A percentile compares a stretch with the other conserved stretches of the same genome.
Conservation (phyloP, 1,140 invertebrate genomes). For the Calephelis nemesis region DNA sequence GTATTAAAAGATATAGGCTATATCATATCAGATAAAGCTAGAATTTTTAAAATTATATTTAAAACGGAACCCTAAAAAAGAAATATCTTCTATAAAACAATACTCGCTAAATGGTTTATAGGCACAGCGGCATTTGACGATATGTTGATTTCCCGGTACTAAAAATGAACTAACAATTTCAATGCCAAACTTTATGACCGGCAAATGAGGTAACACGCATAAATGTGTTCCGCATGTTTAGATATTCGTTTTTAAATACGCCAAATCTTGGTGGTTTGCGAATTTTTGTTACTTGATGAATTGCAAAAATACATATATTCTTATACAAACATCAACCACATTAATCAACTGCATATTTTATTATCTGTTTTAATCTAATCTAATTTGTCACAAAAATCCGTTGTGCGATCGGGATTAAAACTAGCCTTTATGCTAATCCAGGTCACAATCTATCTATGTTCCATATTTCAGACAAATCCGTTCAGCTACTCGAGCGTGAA, state of each 20-base stretch:
- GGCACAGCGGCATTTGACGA: conserved; percentile 46
- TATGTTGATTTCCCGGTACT: conserved; percentile 65
- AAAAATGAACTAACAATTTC: conserved; percentile 67
- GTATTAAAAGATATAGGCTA: no score
- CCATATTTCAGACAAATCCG: no score
- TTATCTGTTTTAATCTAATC: no score
- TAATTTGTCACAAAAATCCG: no score
- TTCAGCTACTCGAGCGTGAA: no score
- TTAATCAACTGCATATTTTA: no score
- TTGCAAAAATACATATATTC: no score
- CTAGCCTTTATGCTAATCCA: no score
- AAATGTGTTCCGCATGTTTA: conserved; percentile 34
- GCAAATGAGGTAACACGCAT: conserved; percentile 44
- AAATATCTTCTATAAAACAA: conserved; percentile 38
- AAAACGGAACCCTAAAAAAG: background rate
- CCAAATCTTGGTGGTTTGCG: background rate
- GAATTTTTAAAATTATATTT: background rate
- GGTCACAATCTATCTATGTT: no score
- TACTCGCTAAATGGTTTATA: conserved; percentile 50
- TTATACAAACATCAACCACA: no score
- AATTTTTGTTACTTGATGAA: background rate
- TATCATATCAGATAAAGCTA: background rate
- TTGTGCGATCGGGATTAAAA: no score
- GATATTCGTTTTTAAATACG: conserved; percentile 17
- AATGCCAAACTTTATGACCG: conserved; percentile 68